Evolutionary conservation across 1,140 invertebrate genomes (phyloP), one percentile per base, ranked within the genome.

Genomic region (Pararge aegeria): DNA sequence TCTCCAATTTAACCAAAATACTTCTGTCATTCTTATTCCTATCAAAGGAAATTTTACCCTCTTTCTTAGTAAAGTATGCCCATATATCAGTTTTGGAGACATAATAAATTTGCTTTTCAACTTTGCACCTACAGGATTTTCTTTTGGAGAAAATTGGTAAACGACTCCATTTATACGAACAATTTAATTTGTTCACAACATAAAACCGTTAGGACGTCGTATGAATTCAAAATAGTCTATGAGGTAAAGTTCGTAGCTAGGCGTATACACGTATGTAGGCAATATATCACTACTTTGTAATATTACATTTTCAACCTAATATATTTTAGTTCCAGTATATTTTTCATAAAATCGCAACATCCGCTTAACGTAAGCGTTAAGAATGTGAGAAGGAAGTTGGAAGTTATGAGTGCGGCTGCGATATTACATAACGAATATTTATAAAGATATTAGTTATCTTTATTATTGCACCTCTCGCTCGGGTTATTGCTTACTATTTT

Each of bases 341-440:
- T 78, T 70, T 74, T 72, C 63, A 65, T 66, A 70, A 78, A 80
- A 83, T 81, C 73, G 70, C 72, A 73, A 73, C 71, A 72, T 61
- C 61, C 70, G 71, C 73, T 80, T 79, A 76, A 73, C 63, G 73
- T 75, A 73, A 77, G 67, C 75, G 75, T 70, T 75, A 68, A 72
- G 69, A 75, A 64, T 74, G 68, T 77, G 80, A 80, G 77, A 74
- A 34, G 54, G 58, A 57, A 49, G 59, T 68, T 71, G 57, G 61
- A 75, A 80, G 78, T 80, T 82, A 82, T 80, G 75, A 80, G 66
- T 66, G 62, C 69, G n/a, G 56, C 24, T 52, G 56, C 62, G 70
- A 62, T 73, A 78, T 70, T 73, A 68, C 51, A 61, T 82, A 82
- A 86, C 73, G 73, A 80, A 78, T 79, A 86, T 86, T 83, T 86